Evolutionary conservation across 2,888 invertebrate species (phyloP).

Genomic region (Lasioglossum morio): DNA sequence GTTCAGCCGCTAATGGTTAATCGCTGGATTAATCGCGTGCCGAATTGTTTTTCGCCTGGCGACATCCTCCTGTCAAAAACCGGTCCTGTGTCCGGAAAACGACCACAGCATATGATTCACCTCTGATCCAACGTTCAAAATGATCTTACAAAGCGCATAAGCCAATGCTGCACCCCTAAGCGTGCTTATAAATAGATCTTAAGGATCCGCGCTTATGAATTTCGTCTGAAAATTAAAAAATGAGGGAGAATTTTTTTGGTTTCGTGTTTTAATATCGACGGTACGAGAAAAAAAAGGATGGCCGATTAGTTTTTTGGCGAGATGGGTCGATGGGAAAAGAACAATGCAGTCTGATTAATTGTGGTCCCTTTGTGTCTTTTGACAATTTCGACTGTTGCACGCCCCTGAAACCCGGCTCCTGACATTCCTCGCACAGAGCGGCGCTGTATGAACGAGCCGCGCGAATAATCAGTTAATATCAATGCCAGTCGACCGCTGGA

Average conservation of each 20-base stretch:
- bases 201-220: neutral
- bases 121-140: neutral
- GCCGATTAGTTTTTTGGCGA: neutral
- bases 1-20: constrained; percentile 5
- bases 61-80: neutral
- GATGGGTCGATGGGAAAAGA: neutral
- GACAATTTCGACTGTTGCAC: constrained; percentile 12
- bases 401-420: neutral
- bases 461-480: constrained; percentile 75
- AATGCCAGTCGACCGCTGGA: constrained; percentile 25
- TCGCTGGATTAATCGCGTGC: neutral
- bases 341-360: constrained; percentile 28
- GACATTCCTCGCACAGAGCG: constrained; percentile 27
- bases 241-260: neutral
- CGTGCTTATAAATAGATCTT: neutral
- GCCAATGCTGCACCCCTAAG: neutral
- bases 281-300: neutral
- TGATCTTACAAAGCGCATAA: neutral
- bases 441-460: constrained; percentile 29
- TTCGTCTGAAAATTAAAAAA: neutral
- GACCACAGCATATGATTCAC: neutral
- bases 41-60: neutral
- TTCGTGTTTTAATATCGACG: neutral
- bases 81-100: neutral
- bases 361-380: constrained; percentile 24